These are phyloP conservation scores for Mythimna vitellina DNA, from an alignment of 2,888 invertebrate genomes.

Conservation along the genomic window DNA sequence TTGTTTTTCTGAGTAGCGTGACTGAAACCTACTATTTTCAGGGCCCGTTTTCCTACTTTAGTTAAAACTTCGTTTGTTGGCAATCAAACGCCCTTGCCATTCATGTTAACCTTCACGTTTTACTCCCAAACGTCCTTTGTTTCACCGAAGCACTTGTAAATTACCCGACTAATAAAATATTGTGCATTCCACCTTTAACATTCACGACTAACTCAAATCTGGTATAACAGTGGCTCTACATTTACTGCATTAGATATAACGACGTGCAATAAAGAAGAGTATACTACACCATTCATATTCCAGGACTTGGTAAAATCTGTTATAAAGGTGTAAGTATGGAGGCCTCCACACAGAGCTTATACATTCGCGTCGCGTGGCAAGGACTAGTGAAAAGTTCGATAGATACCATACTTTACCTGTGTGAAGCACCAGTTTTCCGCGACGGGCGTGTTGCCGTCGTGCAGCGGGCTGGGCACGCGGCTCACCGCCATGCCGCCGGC, in stretches of 20 bases:
- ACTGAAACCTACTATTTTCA: constrained; percentile 31
- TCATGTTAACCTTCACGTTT: constrained; percentile 48
- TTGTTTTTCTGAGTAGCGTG: constrained; percentile 48
- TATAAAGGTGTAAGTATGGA: neutral
- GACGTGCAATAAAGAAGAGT: neutral
- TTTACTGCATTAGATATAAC: neutral
- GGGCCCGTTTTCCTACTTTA: constrained; percentile 31
- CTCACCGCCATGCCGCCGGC: constrained; percentile 98
- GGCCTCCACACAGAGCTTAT: neutral
- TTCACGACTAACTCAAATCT: constrained; percentile 9
- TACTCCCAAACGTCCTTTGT: constrained; percentile 42
- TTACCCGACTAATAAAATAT: constrained; percentile 14
- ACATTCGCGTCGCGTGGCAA: neutral
- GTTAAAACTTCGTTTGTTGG: constrained; percentile 41
- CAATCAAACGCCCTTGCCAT: constrained; percentile 52
- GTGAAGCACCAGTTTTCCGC: constrained; percentile 99
- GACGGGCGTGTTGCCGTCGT: constrained; percentile 98
- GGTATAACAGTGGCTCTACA: neutral
- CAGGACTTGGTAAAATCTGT: neutral
- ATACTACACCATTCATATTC: neutral
- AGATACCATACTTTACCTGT: constrained; percentile 92
- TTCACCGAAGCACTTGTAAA: constrained; percentile 26
- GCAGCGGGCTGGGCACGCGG: constrained; percentile 98
- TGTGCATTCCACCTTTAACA: constrained; percentile 12
- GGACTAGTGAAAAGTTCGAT: constrained; percentile 23